Evolutionary conservation across 2,113 vertebrate species (phyloP), one percentile per base, ranked within the genome.

Genomic region (Pyrgilauda ruficollis): DNA sequence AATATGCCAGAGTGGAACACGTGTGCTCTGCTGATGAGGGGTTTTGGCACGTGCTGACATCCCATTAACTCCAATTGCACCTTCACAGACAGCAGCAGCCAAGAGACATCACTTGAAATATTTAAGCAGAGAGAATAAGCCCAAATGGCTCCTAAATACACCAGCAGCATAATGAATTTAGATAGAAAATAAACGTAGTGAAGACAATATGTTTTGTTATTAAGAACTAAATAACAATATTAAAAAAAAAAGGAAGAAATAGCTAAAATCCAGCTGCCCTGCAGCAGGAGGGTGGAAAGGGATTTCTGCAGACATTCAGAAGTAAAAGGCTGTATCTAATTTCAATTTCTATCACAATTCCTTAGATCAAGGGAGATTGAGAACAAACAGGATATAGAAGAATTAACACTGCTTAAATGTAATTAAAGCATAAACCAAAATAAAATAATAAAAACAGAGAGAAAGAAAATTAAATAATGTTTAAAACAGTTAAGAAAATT

Each of bases 41-140:
- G 64, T 41, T 96, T 78, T 93, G 93, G 92, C 90, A 92, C 79
- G 27, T 19, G 56, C 90, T 93, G 95, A 93, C 92, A 94, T 61
- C 80, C 83, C 83, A 96, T 92, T 96, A 96, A 72, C 92, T 95
- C 76, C 5, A 1, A 8, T 53, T 93, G 30, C 84, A 58, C 1
- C 18, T 75, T 75, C 81, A 70, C 53, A 96, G 92, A 92, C 79
- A 92, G 92, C 13, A 86, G 49, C 74, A 96, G 96, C 90, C 93
- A 93, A 67, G 49, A 81, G 84, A 44, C 79, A 84, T 92, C 86
- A 96, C 88, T 88, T 61, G 90, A 95, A 90, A 88, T 73, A 68
- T 92, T 89, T 87, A 75, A 84, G 58, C 56, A 81, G 83, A 49
- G 14, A 88, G 70, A 93, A 92, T 44, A 90, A 88, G 37, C 76